Evolutionary conservation across 2,113 vertebrate species (phyloP).

Genomic region (Corvus hawaiiensis): DNA sequence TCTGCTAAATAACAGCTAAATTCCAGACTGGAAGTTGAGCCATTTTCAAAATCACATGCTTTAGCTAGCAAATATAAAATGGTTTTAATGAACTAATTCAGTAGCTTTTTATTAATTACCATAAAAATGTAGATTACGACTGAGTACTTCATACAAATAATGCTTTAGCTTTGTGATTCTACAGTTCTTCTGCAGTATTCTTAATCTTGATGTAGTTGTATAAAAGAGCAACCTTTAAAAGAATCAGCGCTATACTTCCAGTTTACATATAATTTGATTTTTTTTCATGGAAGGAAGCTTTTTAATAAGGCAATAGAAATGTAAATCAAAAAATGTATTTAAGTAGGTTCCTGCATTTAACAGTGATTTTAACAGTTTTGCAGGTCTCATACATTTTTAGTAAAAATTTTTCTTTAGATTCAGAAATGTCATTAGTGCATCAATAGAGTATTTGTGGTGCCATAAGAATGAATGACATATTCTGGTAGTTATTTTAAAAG

Average conservation of each 20-base stretch:
- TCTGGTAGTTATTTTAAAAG: slow-evolving; percentile 46
- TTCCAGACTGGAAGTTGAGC: background rate
- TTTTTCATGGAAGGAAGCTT: background rate
- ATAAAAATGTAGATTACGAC: background rate
- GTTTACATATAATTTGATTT: background rate
- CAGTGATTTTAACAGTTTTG: background rate
- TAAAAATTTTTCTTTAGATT: background rate
- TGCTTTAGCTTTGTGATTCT: background rate
- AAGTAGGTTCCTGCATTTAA: background rate
- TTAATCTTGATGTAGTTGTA: background rate
- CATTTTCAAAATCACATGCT: background rate
- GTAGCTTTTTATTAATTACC: background rate
- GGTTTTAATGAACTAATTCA: background rate
- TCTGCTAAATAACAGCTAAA: background rate
- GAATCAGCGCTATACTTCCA: background rate
- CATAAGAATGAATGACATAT: slow-evolving; percentile 32
- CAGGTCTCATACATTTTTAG: background rate
- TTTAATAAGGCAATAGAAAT: background rate
- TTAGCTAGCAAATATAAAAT: background rate
- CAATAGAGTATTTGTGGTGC: slow-evolving; percentile 18
- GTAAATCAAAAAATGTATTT: background rate
- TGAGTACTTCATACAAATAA: background rate
- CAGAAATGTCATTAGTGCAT: slow-evolving; percentile 9
- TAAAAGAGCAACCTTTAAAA: background rate
- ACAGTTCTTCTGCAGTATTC: background rate